Base-by-base conservation (phyloP, 1,140 invertebrate genomes). In the Andricus grossulariae region DNA sequence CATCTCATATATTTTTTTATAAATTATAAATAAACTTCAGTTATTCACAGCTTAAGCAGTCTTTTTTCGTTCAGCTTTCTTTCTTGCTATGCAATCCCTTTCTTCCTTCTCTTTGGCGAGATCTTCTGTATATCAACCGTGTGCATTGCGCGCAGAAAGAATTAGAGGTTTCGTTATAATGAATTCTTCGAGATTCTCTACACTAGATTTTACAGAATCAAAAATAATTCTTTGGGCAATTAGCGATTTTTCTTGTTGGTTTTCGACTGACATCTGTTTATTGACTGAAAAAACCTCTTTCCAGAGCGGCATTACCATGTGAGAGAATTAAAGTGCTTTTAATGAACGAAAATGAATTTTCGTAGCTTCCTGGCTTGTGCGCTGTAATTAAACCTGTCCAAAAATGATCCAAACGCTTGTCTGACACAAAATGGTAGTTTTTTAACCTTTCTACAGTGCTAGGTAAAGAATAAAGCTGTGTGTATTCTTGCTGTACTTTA, bases 221-320 rank as follows among this genome's bases (percentile, higher is more conserved):
- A 80, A 84, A n/a, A 83, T 60, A 45, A 15, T 25, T 71, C 79
- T 71, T 70, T 79, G 76, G 5, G 79, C 83, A 10, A 85, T 76
- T 45, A 85, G 55, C 49, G 77, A 80, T 73, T 82, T 72, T 72
- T 83, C 80, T 18, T 70, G 66, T 54, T 80, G 72, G 78, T 83
- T 85, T 73, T 83, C 78, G 50, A 82, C 75, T 21, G 83, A 52
- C 72, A 78, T 79, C 70, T 83, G 82, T 57, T 75, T 55, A 50
- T 82, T 83, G 0, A 85, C 73, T 13, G 80, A n/a, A 84, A 74
- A 82, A 83, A 6, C 79, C 81, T 50, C 77, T 76, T 51, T 84
- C 83, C 21, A 83, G 45, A 39, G 50, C 57, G 15, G 80, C 79
- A 73, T 84, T 84, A 11, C 83, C 83, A 77, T 84, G 83, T 54